Conservation (phyloP, 2,888 invertebrate genomes). For the Megalurothrips usitatus region DNA sequence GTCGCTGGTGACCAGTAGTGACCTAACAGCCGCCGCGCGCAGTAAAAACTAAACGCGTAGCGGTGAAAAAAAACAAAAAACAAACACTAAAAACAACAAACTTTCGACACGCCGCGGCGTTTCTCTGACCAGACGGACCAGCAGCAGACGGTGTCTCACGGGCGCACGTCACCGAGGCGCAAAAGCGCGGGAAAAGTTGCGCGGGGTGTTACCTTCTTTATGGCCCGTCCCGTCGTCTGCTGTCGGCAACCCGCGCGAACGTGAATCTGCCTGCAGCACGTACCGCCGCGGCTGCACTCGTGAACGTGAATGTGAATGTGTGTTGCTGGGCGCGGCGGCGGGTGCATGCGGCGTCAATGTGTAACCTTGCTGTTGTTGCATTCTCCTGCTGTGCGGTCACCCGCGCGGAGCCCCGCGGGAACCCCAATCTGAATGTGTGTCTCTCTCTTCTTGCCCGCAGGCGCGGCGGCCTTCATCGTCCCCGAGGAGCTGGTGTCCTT, state of each 20-base stretch:
- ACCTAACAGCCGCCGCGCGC: no score
- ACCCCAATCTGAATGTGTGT: not conserved
- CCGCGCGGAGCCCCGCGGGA: not conserved
- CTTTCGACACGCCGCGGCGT: no score
- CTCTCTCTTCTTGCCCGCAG: not conserved
- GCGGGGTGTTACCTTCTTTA: not conserved
- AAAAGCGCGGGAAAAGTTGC: not conserved
- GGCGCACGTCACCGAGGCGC: no score
- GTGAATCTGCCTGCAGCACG: not conserved
- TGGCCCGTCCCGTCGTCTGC: not conserved
- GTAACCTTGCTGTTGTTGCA: not conserved
- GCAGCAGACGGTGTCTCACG: no score
- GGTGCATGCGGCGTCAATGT: not conserved
- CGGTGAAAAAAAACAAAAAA: no score
- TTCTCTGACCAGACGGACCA: no score
- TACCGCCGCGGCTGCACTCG: not conserved
- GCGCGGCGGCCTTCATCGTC: constrained; percentile 55
- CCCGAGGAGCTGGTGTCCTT: constrained; percentile 77
- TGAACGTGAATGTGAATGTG: not conserved
- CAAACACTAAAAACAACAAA: no score
- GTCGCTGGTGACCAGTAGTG: no score
- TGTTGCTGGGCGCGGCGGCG: no score
- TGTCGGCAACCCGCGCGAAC: not conserved
- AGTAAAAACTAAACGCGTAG: no score
- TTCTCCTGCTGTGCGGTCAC: not conserved